These are phyloP conservation scores for Ploceus nigricollis DNA, from an alignment of 2,113 vertebrate genomes.

Conservation along the genomic window DNA sequence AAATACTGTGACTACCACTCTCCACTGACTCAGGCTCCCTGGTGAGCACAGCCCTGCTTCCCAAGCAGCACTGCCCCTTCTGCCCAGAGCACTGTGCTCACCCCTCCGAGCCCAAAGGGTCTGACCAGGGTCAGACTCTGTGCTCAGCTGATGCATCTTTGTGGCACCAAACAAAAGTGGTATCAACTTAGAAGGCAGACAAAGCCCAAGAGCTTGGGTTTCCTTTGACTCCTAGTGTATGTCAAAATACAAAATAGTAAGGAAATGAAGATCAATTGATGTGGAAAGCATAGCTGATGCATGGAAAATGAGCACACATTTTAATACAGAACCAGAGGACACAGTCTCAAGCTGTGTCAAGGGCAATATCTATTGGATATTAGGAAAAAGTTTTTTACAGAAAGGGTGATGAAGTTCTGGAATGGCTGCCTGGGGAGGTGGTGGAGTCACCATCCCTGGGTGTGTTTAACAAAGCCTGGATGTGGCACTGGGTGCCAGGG, in stretches of 20 bases:
- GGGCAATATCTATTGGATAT: neutral
- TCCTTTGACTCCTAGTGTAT: neutral
- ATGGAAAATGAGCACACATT: neutral
- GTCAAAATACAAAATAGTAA: neutral
- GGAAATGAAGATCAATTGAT: neutral
- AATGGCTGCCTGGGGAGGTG: neutral
- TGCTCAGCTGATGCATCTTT: neutral
- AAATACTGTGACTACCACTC: rapidly evolving
- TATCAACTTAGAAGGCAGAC: neutral
- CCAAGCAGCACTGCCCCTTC: rapidly evolving
- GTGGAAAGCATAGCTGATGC: neutral
- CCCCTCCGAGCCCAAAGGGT: rapidly evolving
- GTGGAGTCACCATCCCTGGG: neutral
- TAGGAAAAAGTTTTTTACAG: neutral
- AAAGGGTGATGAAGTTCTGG: neutral
- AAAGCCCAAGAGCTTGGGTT: neutral
- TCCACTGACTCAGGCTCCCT: rapidly evolving
- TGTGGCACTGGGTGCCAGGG: neutral
- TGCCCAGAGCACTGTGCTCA: neutral
- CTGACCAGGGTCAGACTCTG: neutral
- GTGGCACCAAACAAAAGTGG: neutral
- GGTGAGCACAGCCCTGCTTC: neutral
- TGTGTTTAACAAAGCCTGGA: neutral
- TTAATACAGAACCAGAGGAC: neutral
- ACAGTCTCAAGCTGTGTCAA: neutral